These are phyloP conservation scores for Acromyrmex heyeri DNA, from an alignment of 1,140 invertebrate species.

Conservation along the genomic window DNA sequence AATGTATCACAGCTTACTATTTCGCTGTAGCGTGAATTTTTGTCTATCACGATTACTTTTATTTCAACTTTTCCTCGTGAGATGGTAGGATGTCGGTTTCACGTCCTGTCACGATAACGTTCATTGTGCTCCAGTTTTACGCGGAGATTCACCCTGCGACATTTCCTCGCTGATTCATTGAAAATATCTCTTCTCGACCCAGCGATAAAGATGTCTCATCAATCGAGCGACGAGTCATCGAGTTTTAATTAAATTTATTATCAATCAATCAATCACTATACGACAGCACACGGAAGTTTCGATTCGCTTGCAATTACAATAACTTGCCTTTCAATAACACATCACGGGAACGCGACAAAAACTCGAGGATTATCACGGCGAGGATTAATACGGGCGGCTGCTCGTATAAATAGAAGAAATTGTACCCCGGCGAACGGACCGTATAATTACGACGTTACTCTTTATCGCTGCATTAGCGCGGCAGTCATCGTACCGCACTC, in stretches of 20 bases:
- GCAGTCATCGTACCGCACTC: conserved; percentile 64
- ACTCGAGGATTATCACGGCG: neutral
- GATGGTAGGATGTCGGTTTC: conserved; percentile 12
- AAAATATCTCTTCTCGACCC: neutral
- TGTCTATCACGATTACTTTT: neutral
- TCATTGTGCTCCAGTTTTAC: conserved; percentile 28
- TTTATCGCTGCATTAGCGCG: conserved; percentile 15
- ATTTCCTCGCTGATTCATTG: conserved; percentile 36
- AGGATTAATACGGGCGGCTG: neutral
- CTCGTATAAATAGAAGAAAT: neutral
- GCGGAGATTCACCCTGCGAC: neutral
- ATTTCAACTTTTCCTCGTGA: conserved; percentile 19
- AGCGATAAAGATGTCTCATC: neutral
- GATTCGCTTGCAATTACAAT: neutral
- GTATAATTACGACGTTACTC: conserved; percentile 16
- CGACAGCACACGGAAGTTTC: neutral
- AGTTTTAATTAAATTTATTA: neutral
- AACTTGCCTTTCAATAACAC: neutral
- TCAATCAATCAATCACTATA: neutral
- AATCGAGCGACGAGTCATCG: neutral
- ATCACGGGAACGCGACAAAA: neutral
- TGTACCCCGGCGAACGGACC: neutral
- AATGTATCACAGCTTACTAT: neutral
- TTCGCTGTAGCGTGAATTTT: neutral
- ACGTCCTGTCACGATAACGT: conserved; percentile 26